phyloP scores from a whole-genome alignment of 37 sponge, comb jelly and placozoan species.

The Haliclona indistincta region DNA sequence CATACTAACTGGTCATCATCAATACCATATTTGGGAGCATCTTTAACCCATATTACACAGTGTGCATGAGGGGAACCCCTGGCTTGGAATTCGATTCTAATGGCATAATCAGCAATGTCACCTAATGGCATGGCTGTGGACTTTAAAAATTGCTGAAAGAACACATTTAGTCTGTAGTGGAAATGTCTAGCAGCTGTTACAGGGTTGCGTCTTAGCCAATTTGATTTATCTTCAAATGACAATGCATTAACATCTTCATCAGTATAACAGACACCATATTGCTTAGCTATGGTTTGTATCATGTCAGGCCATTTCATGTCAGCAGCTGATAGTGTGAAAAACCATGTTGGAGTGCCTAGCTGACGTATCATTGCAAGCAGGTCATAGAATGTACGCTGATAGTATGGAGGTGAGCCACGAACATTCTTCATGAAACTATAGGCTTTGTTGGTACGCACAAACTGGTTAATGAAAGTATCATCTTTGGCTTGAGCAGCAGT shows the following conservation, averaged over 20 bases:
- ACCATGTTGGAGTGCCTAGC: slow-evolving; percentile 29
- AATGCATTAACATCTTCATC: not conserved
- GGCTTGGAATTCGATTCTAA: slow-evolving; percentile 21
- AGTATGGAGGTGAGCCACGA: slow-evolving; percentile 12
- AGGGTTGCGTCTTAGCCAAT: slow-evolving; percentile 15
- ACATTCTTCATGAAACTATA: slow-evolving; percentile 27
- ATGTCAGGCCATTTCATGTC: slow-evolving; percentile 16
- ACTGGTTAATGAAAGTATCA: not conserved
- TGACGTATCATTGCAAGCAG: slow-evolving; percentile 23
- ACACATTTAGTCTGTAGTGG: slow-evolving; percentile 13
- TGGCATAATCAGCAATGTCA: slow-evolving; percentile 9
- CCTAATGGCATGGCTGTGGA: slow-evolving; percentile 9
- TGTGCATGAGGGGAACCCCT: slow-evolving; percentile 32
- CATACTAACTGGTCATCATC: not conserved
- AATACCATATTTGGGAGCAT: slow-evolving; percentile 13
- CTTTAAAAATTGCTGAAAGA: slow-evolving; percentile 12
- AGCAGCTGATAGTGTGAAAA: slow-evolving; percentile 16
- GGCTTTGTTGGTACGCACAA: not conserved
- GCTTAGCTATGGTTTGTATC: slow-evolving; percentile 12
- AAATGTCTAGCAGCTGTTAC: slow-evolving; percentile 31
- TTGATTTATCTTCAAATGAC: slow-evolving; percentile 7
- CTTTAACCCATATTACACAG: not conserved
- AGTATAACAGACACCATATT: slow-evolving; percentile 3
- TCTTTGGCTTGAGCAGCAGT: not conserved
- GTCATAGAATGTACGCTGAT: slow-evolving; percentile 12